phyloP scores from a whole-genome alignment of 2,113 vertebrate genomes.

The Indri indri region DNA sequence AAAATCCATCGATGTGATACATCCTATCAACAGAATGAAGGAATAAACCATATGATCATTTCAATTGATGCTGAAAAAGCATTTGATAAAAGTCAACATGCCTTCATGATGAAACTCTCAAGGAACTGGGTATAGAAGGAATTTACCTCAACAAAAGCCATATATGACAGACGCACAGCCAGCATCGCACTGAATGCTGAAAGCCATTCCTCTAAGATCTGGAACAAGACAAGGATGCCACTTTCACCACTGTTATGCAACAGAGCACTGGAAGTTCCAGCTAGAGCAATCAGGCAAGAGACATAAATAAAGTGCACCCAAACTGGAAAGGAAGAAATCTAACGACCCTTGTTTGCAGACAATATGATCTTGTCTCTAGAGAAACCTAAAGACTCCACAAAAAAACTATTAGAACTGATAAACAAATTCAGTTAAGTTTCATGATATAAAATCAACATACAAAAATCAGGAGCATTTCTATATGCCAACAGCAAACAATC shows the following conservation, averaged over 20 bases:
- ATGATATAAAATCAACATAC: background rate
- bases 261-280: background rate
- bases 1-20: too few species aligned
- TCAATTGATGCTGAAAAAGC: background rate
- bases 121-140: background rate
- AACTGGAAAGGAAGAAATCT: background rate
- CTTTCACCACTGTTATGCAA: background rate
- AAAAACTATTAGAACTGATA: background rate
- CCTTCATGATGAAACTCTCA: background rate
- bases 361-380: background rate
- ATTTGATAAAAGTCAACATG: background rate
- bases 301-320: background rate
- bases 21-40: too few species aligned
- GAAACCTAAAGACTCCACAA: background rate
- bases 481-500: background rate
- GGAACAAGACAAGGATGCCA: background rate
- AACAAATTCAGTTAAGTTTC: background rate
- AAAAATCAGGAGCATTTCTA: background rate
- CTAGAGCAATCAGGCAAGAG: background rate
- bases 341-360: background rate
- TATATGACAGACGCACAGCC: background rate
- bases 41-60: too few species aligned
- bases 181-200: background rate
- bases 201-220: background rate
- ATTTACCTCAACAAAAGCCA: background rate